phyloP scores from a whole-genome alignment of 2,113 vertebrate genomes.

The Pagrus major region DNA sequence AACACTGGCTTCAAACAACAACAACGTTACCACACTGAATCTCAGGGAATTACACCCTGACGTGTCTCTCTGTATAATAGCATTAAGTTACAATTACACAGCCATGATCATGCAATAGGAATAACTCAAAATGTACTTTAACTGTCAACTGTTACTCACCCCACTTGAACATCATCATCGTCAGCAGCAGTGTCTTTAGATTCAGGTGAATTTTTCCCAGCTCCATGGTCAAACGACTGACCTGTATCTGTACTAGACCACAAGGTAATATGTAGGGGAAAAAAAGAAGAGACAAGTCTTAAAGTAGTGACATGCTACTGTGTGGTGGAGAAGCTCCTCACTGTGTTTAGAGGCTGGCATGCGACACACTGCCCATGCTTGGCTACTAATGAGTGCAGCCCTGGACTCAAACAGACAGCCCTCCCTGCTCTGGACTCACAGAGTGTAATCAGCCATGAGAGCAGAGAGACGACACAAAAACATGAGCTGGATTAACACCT shows the following conservation, averaged over 20 bases:
- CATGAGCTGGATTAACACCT: constrained; percentile 70
- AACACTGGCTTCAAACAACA: not conserved
- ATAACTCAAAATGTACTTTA: not conserved
- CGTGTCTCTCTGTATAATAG: not conserved
- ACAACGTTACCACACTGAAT: not conserved
- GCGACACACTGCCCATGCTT: constrained; percentile 46
- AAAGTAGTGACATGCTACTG: constrained; percentile 40
- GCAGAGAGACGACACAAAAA: constrained; percentile 65
- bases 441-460: constrained; percentile 60
- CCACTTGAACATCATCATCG: constrained; percentile 83
- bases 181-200: constrained; percentile 74
- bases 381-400: constrained; percentile 54
- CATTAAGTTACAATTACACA: not conserved
- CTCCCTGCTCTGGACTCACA: constrained; percentile 51
- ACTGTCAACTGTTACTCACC: constrained; percentile 62
- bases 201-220: constrained; percentile 71
- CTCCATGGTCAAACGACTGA: constrained; percentile 79
- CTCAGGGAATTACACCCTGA: not conserved
- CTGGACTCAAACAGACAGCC: constrained; percentile 66
- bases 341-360: constrained; percentile 33
- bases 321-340: not conserved
- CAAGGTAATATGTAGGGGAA: not conserved
- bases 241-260: not conserved
- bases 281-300: constrained; percentile 8
- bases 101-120: not conserved